Percentiles rank a stretch among this genome's conserved stretches.
These are phyloP conservation scores for Calameuta filiformis DNA, from an alignment of 2,888 invertebrate genomes.

Conservation along the genomic window DNA sequence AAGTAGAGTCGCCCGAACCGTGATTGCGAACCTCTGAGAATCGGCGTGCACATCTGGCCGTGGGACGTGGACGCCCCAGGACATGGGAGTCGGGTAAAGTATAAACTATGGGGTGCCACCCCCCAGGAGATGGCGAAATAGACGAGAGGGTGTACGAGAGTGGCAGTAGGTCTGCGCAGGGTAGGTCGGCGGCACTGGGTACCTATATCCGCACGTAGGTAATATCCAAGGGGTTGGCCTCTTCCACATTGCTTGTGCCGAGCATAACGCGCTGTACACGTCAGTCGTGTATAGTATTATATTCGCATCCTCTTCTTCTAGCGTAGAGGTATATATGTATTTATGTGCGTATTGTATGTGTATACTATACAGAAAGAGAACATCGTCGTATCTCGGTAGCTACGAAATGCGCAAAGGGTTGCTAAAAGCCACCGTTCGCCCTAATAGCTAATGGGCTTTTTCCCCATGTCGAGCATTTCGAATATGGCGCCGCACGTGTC, in stretches of 20 bases:
- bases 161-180: neutral
- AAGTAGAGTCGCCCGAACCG: neutral
- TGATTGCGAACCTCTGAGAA: conserved; percentile 50
- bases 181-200: neutral
- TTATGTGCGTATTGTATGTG: conserved; percentile 15
- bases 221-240: conserved; percentile 32
- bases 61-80: conserved; percentile 43
- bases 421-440: conserved; percentile 46
- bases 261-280: neutral
- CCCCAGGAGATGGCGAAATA: conserved; percentile 24
- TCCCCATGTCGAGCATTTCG: conserved; percentile 1
- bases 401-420: conserved; percentile 48
- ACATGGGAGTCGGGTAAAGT: conserved; percentile 52
- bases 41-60: conserved; percentile 55
- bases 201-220: conserved; percentile 27
- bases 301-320: neutral
- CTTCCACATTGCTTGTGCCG: neutral
- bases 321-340: neutral
- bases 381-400: conserved; percentile 33
- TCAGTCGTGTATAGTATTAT: neutral
- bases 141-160: conserved; percentile 6
- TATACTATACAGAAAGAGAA: conserved; percentile 29
- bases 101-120: conserved; percentile 54
- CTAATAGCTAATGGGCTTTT: conserved; percentile 39
- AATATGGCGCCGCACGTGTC: neutral